Evolutionary conservation across 2,113 vertebrate species (phyloP), one percentile per base, ranked within the genome.

Genomic region (Varanus salvator): DNA sequence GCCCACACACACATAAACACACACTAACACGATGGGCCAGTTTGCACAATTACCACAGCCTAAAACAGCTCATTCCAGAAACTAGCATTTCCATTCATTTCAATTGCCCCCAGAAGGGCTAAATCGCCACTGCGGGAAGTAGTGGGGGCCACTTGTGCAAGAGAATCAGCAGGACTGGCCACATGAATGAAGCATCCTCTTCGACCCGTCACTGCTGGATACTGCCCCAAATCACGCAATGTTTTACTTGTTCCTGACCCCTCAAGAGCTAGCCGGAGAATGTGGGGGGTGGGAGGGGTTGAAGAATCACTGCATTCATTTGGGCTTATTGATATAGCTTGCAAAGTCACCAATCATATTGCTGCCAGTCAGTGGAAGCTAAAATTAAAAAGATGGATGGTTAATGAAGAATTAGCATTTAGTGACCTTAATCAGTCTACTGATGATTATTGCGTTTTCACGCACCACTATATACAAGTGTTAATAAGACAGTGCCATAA

Each of bases 371-470:
- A 25, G 17, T 68, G 60, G 57, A 44, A 75, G 69, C 23, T 68
- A 34, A 86, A 87, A 83, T 83, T 31, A 84, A 78, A 57, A 84
- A 48, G 90, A 48, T 29, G 48, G 64, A 57, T 84, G 72, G 60
- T 57, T 78, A 78, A 91, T 91, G 50, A 84, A 87, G 71, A 78
- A 87, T 78, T 87, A 87, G 60, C 72, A 78, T 91, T 87, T 71
- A 69, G 72, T 71, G 72, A 91, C 72, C 60, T 91, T 84, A 77
- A 84, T 87, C 60, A 44, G 60, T 52, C 60, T 85, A 68, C 17
- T 84, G 60, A 69, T 83, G 80, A 77, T 87, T 72, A 80, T 25
- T 60, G 66, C 29, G 60, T 74, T 81, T 77, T 83, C 60, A 69
- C 14, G 25, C 64, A 87, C n/a, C 60, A 84, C 44, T 54, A 84